Evolutionary conservation across 2,888 invertebrate species (phyloP).

Genomic region (Ophraella communa): DNA sequence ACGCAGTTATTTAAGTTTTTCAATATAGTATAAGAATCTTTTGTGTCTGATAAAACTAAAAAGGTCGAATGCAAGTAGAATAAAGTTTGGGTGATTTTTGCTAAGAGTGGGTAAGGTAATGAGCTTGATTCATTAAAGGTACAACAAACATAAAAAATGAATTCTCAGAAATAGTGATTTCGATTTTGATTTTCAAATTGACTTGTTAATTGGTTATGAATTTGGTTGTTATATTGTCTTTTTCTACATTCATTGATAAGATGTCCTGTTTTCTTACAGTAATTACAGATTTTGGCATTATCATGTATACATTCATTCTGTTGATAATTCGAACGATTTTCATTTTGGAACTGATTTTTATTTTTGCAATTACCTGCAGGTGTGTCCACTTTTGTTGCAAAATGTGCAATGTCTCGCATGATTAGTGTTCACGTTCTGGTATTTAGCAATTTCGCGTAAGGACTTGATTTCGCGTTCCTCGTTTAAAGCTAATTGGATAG

Average conservation of each 20-base stretch:
- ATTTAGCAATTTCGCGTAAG: constrained; percentile 14
- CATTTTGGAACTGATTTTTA: constrained; percentile 10
- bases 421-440: constrained; percentile 15
- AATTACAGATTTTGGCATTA: constrained; percentile 14
- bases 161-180: too few species aligned
- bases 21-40: too few species aligned
- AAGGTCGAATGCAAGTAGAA: too few species aligned
- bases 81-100: too few species aligned
- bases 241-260: constrained; percentile 28
- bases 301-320: not conserved
- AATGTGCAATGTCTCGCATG: not conserved
- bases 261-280: constrained; percentile 29
- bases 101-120: too few species aligned
- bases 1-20: too few species aligned
- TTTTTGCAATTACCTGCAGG: constrained; percentile 7
- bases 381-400: constrained; percentile 16
- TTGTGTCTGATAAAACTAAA: too few species aligned
- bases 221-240: constrained; percentile 27
- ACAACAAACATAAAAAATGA: too few species aligned
- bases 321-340: not conserved
- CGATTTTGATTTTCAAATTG: not conserved
- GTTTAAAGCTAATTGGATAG: constrained; percentile 23
- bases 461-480: constrained; percentile 33
- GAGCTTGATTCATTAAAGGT: too few species aligned
- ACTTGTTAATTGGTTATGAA: not conserved